These are phyloP conservation scores for Heliconius aoede DNA, from an alignment of 2,888 invertebrate species.

Conservation along the genomic window DNA sequence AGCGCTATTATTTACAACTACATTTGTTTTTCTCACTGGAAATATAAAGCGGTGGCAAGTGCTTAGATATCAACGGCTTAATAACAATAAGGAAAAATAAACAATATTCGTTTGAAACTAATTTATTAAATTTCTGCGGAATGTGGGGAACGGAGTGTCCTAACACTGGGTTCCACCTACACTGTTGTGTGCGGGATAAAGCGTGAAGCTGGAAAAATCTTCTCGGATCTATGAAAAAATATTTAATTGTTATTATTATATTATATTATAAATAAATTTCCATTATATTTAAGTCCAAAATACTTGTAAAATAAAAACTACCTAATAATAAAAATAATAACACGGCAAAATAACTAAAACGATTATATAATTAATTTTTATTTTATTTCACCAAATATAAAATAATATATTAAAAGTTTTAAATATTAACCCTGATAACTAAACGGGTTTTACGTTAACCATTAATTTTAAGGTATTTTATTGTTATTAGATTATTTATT, in stretches of 20 bases:
- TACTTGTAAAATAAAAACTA: background rate
- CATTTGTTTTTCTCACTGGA: slow-evolving; percentile 69
- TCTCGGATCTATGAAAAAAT: background rate
- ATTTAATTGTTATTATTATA: background rate
- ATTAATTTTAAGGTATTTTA: too few relatives aligned
- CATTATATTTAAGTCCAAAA: background rate
- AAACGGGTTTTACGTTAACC: too few relatives aligned
- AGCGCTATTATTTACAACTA: slow-evolving; percentile 79
- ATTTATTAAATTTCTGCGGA: background rate
- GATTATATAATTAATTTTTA: too few relatives aligned
- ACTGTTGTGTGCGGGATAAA: too few relatives aligned
- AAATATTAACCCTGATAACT: too few relatives aligned
- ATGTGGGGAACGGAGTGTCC: too few relatives aligned
- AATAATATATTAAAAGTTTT: too few relatives aligned
- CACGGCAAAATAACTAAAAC: too few relatives aligned
- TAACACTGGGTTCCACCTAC: too few relatives aligned
- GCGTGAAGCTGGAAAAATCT: background rate
- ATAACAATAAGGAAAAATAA: background rate
- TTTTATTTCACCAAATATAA: too few relatives aligned
- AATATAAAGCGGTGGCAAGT: slow-evolving; percentile 58
- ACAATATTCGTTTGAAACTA: background rate
- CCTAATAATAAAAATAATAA: too few relatives aligned
- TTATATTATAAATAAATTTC: background rate
- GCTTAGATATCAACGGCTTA: background rate
- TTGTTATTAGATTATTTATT: too few relatives aligned